A percentile compares a stretch with the other conserved stretches of the same genome.
These are phyloP conservation scores for Timema podura DNA, from an alignment of 2,888 invertebrate genomes.

Conservation along the genomic window DNA sequence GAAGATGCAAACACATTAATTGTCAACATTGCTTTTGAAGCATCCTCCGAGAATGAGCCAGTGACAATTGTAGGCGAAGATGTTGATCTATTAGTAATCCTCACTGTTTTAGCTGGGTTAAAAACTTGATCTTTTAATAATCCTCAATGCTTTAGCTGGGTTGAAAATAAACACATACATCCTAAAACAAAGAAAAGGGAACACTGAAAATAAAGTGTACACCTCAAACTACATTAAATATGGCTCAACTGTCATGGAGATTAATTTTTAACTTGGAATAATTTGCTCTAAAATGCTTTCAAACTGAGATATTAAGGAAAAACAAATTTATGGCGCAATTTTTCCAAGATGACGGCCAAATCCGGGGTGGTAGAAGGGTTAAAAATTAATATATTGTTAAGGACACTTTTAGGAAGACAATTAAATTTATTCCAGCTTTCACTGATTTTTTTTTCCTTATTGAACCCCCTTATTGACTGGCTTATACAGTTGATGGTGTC, in stretches of 20 bases:
- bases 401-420: not conserved
- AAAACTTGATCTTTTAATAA: not conserved
- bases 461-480: too few species aligned
- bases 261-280: not conserved
- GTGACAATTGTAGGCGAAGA: constrained; percentile 9
- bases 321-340: too few species aligned
- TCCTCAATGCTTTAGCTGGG: not conserved
- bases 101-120: not conserved
- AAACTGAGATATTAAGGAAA: not conserved
- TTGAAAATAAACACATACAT: not conserved
- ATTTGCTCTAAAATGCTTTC: not conserved
- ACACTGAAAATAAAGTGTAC: not conserved
- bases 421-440: not conserved
- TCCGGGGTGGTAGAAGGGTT: not conserved
- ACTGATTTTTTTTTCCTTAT: not conserved
- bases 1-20: constrained; percentile 5
- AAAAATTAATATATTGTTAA: not conserved
- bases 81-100: not conserved
- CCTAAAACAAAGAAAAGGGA: not conserved
- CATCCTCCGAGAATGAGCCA: not conserved
- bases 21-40: constrained; percentile 2
- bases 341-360: too few species aligned
- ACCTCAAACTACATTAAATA: not conserved
- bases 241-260: not conserved
- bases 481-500: too few species aligned